A percentile compares a stretch with the other conserved stretches of the same genome.
Evolutionary conservation across 2,797 vertebrate genomes (phyloP).

Genomic region (Chelonia mydas): DNA sequence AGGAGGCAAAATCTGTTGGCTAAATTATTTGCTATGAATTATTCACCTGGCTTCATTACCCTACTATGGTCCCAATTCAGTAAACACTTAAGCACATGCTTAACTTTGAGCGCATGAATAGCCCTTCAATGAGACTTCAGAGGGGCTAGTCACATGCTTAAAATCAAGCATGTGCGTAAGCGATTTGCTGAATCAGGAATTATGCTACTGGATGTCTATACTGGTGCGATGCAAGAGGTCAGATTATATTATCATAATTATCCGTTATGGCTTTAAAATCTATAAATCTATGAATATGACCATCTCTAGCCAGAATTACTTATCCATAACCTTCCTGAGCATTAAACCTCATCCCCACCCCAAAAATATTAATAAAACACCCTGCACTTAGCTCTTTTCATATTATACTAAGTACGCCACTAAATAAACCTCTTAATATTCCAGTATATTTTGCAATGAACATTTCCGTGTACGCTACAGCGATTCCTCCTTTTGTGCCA

Average conservation of each 20-base stretch:
- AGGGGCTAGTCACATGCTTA: conserved; percentile 66
- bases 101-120: conserved; percentile 73
- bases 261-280: conserved; percentile 72
- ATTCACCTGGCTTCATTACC: conserved; percentile 74
- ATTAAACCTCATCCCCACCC: conserved; percentile 70
- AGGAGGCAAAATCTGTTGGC: conserved; percentile 72
- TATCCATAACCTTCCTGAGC: conserved; percentile 65
- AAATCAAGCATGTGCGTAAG: conserved; percentile 73
- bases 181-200: conserved; percentile 74
- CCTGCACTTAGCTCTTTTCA: conserved; percentile 71
- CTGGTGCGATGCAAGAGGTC: conserved; percentile 73
- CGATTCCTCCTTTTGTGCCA: conserved; percentile 80
- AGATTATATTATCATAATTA: conserved; percentile 73
- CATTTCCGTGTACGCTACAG: conserved; percentile 78
- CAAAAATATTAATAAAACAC: conserved; percentile 76
- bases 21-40: conserved; percentile 75
- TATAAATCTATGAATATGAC: conserved; percentile 77
- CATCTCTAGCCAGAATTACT: conserved; percentile 69
- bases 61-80: conserved; percentile 68
- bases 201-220: conserved; percentile 72
- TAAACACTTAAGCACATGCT: conserved; percentile 67
- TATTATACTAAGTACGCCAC: conserved; percentile 71
- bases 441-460: conserved; percentile 79
- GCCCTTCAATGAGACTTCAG: conserved; percentile 69
- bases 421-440: conserved; percentile 83